A percentile compares a stretch with the other conserved stretches of the same genome.
phyloP scores from a whole-genome alignment of 2,797 vertebrate genomes.

The Synanceia verrucosa region DNA sequence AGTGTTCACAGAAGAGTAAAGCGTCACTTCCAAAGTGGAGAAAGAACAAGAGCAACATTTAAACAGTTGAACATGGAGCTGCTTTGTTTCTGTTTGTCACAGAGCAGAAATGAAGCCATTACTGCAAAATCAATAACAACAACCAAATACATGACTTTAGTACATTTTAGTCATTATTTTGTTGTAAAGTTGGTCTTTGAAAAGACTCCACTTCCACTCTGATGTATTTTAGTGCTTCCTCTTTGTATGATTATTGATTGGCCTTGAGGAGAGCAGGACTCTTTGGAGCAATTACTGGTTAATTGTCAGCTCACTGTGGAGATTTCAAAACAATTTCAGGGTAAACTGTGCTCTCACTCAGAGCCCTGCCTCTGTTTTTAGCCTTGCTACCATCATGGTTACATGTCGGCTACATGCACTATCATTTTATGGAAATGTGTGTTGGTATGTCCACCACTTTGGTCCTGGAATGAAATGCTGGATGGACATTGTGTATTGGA shows the following conservation, averaged over 20 bases:
- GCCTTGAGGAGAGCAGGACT: background rate
- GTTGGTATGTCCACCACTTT: background rate
- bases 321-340: slow-evolving; percentile 9
- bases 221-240: background rate
- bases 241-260: background rate
- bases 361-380: background rate
- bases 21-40: background rate
- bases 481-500: background rate
- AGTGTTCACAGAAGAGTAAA: slow-evolving; percentile 15
- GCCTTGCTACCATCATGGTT: background rate
- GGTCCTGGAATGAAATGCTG: background rate
- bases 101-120: background rate
- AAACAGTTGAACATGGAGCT: background rate
- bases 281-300: background rate
- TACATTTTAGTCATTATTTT: background rate
- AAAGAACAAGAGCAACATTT: slow-evolving; percentile 6
- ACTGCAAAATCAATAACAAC: background rate
- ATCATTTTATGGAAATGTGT: background rate
- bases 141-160: background rate
- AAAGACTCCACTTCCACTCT: background rate
- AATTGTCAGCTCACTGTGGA: background rate
- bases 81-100: background rate
- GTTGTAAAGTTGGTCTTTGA: background rate
- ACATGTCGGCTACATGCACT: background rate
- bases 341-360: background rate